Evolutionary conservation across 2,888 invertebrate species (phyloP).

Genomic region (Selenia dentaria): DNA sequence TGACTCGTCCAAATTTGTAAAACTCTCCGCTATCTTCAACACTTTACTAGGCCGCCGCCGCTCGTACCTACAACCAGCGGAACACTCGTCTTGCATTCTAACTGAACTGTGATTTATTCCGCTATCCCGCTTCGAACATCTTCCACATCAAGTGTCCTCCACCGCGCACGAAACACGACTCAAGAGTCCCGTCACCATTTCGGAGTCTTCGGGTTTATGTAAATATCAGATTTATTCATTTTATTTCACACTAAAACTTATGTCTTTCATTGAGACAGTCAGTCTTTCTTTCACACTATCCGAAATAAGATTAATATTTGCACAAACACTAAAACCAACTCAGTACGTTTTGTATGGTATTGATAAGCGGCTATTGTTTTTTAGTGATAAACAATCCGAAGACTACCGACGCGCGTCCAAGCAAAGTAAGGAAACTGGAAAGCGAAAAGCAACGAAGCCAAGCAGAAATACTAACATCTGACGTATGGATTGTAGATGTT

Average conservation of each 20-base stretch:
- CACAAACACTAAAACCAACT: slow-evolving; percentile 39
- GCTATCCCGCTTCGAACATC: slow-evolving; percentile 80
- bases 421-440: slow-evolving; percentile 74
- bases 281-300: slow-evolving; percentile 69
- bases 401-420: slow-evolving; percentile 74
- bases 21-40: slow-evolving; percentile 81
- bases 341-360: slow-evolving; percentile 48
- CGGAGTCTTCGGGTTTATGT: slow-evolving; percentile 56
- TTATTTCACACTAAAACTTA: slow-evolving; percentile 64
- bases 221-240: slow-evolving; percentile 73
- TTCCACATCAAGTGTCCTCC: slow-evolving; percentile 64
- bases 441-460: slow-evolving; percentile 53
- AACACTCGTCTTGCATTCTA: slow-evolving; percentile 81
- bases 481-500: slow-evolving; percentile 60
- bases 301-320: slow-evolving; percentile 42
- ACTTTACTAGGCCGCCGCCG: slow-evolving; percentile 80
- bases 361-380: slow-evolving; percentile 59
- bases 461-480: slow-evolving; percentile 64
- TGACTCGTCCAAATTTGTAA: slow-evolving; percentile 79
- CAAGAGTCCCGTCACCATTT: slow-evolving; percentile 50
- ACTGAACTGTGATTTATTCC: slow-evolving; percentile 53
- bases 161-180: slow-evolving; percentile 54
- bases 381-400: slow-evolving; percentile 61
- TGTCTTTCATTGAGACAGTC: slow-evolving; percentile 70
- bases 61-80: slow-evolving; percentile 73